Evolutionary conservation across 2,888 invertebrate genomes (phyloP), one percentile per base, ranked within the genome.

Genomic region (Punctoribates punctum): DNA sequence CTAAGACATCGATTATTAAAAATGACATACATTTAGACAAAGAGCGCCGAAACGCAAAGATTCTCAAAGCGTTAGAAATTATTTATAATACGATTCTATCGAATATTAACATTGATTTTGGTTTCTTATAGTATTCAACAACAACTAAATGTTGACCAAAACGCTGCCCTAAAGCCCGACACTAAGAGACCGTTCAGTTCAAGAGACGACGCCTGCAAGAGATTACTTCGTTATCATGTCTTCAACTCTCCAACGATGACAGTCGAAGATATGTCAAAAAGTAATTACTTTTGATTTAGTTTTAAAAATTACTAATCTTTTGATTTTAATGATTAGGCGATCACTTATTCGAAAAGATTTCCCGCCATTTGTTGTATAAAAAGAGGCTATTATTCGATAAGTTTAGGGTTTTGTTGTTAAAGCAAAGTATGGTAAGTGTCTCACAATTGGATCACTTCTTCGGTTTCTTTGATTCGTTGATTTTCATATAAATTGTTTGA

Each of bases 161-260:
- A 88, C 81, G 89, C 89, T 77, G 91, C 90, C 73, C 83, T 88
- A 34, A 88, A 89, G 82, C 90, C 92, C 0, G 91, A 92, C 83
- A 88, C 89, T 73, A 88, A 88, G 78, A 88, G 88, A 75, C 90
- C 91, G 20, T 92, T 92, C 78, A 79, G 78, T 25, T 82, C 81
- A 23, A 77, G 79, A 81, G 87, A 88, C 78, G 91, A 92, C 82
- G 91, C 91, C 0, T 90, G 90, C 80, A 89, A 90, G 82, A 86
- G 91, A 73, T 85, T 92, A 73, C 87, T 92, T 75, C 86, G 89
- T 80, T 92, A 91, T 84, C 92, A 92, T 83, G 90, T 91, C 79
- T 88, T 89, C 84, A 89, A 91, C 82, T 88, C 88, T 80, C 87
- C 88, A 75, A 78, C 79, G 23, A 57, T 73, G 51, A 42, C 51